Conservation (phyloP, 2,888 invertebrate species). For the Chloroclystis v-ata region DNA sequence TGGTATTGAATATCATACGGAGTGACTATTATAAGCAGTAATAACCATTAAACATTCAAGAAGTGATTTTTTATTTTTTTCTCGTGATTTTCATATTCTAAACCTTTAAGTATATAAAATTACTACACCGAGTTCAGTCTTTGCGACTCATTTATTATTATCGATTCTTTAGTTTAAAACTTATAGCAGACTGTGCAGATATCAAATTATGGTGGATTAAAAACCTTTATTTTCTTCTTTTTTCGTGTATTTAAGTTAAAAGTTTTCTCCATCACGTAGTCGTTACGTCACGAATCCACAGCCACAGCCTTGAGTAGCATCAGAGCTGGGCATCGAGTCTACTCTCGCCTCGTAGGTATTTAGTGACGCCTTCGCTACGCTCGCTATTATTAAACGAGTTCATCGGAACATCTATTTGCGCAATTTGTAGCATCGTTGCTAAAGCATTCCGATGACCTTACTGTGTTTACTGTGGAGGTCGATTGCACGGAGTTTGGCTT, state of each 20-base stretch:
- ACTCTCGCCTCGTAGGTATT: conserved; percentile 50
- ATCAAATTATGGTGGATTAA: too few relatives aligned
- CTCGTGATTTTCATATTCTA: too few relatives aligned
- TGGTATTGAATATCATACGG: neutral
- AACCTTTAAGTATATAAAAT: too few relatives aligned
- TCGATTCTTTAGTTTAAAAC: too few relatives aligned
- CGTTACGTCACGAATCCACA: too few relatives aligned
- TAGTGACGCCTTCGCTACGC: conserved; percentile 69
- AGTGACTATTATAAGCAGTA: too few relatives aligned
- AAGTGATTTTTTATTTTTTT: too few relatives aligned
- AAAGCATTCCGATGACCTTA: conserved; percentile 69
- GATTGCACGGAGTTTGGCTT: conserved; percentile 25
- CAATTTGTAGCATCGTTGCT: conserved; percentile 70
- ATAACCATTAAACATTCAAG: too few relatives aligned
- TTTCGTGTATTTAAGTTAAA: conserved; percentile 20
- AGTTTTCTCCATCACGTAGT: conserved; percentile 47
- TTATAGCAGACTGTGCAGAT: too few relatives aligned
- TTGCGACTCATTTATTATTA: too few relatives aligned
- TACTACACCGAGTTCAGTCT: too few relatives aligned
- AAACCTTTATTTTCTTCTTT: neutral
- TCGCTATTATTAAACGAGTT: conserved; percentile 76
- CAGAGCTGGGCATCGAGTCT: conserved; percentile 31
- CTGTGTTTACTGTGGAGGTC: conserved; percentile 43
- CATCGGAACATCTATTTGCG: conserved; percentile 78
- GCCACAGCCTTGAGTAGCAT: conserved; percentile 59